Conservation (phyloP, 2,888 invertebrate genomes). For the Athalia rosae region DNA sequence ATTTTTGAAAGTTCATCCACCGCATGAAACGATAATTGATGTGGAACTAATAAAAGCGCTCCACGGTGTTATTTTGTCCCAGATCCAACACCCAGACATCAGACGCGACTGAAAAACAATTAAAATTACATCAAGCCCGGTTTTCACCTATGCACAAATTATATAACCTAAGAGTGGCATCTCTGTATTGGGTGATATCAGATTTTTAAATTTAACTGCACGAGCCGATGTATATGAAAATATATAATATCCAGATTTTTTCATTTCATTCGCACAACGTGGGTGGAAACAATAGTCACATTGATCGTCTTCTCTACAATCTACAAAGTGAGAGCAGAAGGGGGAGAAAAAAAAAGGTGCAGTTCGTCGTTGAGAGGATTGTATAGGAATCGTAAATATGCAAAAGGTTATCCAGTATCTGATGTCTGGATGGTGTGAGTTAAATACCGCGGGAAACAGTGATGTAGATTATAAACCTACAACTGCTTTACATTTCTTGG, state of each 20-base stretch:
- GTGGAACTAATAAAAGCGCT: background rate
- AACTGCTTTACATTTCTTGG: background rate
- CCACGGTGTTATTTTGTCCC: background rate
- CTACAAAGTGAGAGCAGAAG: no score
- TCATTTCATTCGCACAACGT: background rate
- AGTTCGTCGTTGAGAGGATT: conserved; percentile 2
- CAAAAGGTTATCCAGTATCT: conserved; percentile 16
- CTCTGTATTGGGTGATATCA: background rate
- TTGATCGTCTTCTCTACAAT: background rate
- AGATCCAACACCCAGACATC: background rate
- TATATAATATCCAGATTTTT: background rate
- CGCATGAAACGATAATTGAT: background rate
- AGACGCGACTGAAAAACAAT: conserved; percentile 27
- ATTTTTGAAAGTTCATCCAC: no score
- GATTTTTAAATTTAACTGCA: background rate
- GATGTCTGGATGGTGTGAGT: conserved; percentile 6
- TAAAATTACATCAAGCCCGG: conserved; percentile 24
- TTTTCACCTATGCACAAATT: background rate
- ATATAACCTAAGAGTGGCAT: background rate
- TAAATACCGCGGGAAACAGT: conserved; percentile 6
- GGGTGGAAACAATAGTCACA: background rate
- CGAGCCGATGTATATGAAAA: background rate
- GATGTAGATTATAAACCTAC: background rate
- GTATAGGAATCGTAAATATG: conserved; percentile 15
- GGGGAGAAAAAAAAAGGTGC: no score